Evolutionary conservation across 2,113 vertebrate genomes (phyloP), one percentile per base, ranked within the genome.

Genomic region (Acinonyx jubatus): DNA sequence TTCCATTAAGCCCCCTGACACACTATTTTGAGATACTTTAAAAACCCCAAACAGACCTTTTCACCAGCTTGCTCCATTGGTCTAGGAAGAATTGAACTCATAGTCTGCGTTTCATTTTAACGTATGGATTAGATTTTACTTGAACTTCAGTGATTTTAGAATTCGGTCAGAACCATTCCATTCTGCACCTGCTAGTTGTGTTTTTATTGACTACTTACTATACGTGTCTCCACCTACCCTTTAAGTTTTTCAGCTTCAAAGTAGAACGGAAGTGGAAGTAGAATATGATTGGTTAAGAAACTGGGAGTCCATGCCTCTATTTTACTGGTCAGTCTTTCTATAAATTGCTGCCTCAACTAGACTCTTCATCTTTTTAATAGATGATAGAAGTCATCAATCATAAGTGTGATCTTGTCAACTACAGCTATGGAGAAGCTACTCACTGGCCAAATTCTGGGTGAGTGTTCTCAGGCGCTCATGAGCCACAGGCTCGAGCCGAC

Each of bases 391-490:
- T 99, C 91, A 99, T 99, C 98, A 99, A 99, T 98, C 99, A 99
- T 98, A 99, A 99, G 89, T 99, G 99, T 98, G 99, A 99, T 98
- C 99, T 99, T 96, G 99, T 99, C 95, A 99, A 99, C 98, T 99
- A 99, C 94, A 99, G 99, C 97, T 99, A 99, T 57, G 99, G 99
- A 69, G 99, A 99, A 98, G 99, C 99, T 73, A 99, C 99, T n/a
- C 99, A 99, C 92, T 99, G 99, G 99, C 99, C 99, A 83, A 99
- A 99, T 99, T 99, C 99, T 88, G 99, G 99, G 99, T 99, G 94
- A 99, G 99, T 98, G 29, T 63, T 63, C 55, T 63, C 41, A 73
- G 52, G 29, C 7, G 7, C 38, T 33, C 29, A 7, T 82, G 93
- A 66, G 33, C 61, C 27, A 0, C 33, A 80, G 48, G 23, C 33